Conservation (phyloP, 2,113 vertebrate species). For the Fulica atra region DNA sequence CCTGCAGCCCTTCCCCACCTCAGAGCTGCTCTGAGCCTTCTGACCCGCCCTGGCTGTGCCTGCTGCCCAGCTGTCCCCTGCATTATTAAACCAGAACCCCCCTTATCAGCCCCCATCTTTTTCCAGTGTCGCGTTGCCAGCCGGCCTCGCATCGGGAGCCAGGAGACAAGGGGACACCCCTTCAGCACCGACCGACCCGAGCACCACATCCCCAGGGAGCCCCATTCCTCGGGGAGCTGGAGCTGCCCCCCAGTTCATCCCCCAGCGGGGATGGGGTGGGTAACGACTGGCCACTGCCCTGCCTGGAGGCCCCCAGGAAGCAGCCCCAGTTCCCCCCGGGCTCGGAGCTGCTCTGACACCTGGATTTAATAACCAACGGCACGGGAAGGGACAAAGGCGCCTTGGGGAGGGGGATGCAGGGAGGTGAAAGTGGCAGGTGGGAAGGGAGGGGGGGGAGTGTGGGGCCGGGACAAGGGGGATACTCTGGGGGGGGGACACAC, state of each 20-base stretch:
- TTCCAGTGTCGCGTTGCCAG: neutral
- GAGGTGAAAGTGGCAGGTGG: constrained; percentile 29
- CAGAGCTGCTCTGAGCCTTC: neutral
- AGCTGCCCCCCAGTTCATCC: neutral
- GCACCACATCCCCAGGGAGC: rapidly evolving
- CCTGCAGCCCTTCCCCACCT: neutral
- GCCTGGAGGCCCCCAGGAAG: neutral
- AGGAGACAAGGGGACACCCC: neutral
- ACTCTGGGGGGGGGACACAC: no score
- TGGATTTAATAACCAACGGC: constrained; percentile 71
- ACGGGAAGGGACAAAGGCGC: constrained; percentile 54
- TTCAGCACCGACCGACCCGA: rapidly evolving
- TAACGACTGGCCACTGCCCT: neutral
- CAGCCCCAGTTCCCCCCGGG: neutral
- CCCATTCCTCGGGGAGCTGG: neutral
- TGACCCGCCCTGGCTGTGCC: rapidly evolving
- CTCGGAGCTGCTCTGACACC: constrained; percentile 13
- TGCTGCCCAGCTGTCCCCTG: neutral
- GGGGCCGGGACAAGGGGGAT: neutral
- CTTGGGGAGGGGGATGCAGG: neutral
- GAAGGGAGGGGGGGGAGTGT: neutral
- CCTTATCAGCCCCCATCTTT: neutral
- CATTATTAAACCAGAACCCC: constrained; percentile 10
- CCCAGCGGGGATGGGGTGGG: rapidly evolving
- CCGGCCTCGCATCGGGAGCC: neutral